Evolutionary conservation across 2,888 invertebrate genomes (phyloP).

Genomic region (Emmelina monodactyla): DNA sequence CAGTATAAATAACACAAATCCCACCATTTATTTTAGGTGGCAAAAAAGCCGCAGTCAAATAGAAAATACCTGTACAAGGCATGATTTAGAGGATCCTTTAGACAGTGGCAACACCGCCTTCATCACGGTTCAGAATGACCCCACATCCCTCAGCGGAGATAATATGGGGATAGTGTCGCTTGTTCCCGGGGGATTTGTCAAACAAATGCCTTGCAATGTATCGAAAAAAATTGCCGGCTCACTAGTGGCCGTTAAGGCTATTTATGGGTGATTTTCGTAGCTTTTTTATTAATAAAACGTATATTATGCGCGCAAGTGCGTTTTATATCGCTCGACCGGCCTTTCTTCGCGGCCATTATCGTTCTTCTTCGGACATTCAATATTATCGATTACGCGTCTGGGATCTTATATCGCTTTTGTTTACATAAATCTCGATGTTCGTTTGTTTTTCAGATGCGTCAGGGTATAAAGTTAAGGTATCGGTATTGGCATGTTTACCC

Average conservation of each 20-base stretch:
- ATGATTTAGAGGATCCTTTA: constrained; percentile 53
- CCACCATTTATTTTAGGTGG: constrained; percentile 34
- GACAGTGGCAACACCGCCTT: constrained; percentile 51
- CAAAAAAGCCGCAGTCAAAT: constrained; percentile 26
- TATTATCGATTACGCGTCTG: background rate
- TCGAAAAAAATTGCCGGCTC: constrained; percentile 60
- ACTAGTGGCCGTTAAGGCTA: constrained; percentile 59
- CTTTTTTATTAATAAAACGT: constrained; percentile 67
- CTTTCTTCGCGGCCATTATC: constrained; percentile 50
- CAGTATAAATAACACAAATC: constrained; percentile 37
- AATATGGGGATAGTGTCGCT: constrained; percentile 55
- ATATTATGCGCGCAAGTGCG: constrained; percentile 66
- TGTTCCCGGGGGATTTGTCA: constrained; percentile 61
- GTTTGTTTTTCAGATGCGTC: constrained; percentile 8
- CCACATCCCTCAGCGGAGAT: constrained; percentile 58
- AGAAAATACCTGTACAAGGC: constrained; percentile 46
- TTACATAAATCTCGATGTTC: background rate
- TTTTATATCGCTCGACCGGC: constrained; percentile 57
- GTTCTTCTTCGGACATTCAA: constrained; percentile 38
- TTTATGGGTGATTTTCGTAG: constrained; percentile 59
- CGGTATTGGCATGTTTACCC: constrained; percentile 12
- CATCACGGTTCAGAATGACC: constrained; percentile 63
- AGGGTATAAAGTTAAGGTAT: constrained; percentile 5
- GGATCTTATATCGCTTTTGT: background rate
- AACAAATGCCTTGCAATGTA: constrained; percentile 60